Percentiles rank a stretch among this genome's conserved stretches.
Evolutionary conservation across 2,797 vertebrate genomes (phyloP).

Genomic region (Halcyon badia): DNA sequence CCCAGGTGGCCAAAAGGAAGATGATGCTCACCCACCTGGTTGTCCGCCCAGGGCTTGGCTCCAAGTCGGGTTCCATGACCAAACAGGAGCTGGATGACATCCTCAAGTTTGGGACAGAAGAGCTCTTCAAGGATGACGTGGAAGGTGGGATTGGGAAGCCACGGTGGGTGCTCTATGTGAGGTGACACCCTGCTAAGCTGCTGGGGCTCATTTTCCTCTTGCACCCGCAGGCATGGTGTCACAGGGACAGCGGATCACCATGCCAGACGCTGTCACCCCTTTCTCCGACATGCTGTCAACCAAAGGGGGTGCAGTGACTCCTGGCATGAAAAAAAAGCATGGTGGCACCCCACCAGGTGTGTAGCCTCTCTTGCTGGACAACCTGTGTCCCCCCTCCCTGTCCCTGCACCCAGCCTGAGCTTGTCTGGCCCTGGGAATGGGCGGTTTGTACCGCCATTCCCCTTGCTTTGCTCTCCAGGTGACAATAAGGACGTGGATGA

Average conservation of each 20-base stretch:
- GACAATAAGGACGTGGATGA: conserved; percentile 96
- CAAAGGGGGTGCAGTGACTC: conserved; percentile 69
- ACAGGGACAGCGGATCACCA: conserved; percentile 75
- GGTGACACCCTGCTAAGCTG: background rate
- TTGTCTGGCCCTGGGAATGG: accelerated
- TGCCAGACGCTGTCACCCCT: conserved; percentile 60
- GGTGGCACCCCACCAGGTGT: conserved; percentile 80
- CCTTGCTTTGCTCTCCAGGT: conserved; percentile 70
- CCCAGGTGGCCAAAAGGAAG: conserved; percentile 98
- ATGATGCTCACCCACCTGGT: conserved; percentile 99
- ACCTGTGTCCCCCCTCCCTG: accelerated
- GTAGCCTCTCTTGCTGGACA: background rate
- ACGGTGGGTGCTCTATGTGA: accelerated
- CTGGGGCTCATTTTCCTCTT: background rate
- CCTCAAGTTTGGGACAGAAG: conserved; percentile 97
- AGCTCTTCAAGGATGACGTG: conserved; percentile 97
- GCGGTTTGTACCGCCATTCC: accelerated
- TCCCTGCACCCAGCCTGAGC: background rate
- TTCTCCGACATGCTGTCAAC: conserved; percentile 64
- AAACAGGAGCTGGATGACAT: conserved; percentile 98
- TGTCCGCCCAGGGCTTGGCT: conserved; percentile 94
- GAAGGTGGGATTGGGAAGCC: conserved; percentile 79
- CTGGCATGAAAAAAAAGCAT: conserved; percentile 75
- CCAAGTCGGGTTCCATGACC: conserved; percentile 98
- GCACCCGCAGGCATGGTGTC: conserved; percentile 74